These are phyloP conservation scores for Drosophila infuscata DNA, from an alignment of 2,888 invertebrate genomes.

Conservation along the genomic window DNA sequence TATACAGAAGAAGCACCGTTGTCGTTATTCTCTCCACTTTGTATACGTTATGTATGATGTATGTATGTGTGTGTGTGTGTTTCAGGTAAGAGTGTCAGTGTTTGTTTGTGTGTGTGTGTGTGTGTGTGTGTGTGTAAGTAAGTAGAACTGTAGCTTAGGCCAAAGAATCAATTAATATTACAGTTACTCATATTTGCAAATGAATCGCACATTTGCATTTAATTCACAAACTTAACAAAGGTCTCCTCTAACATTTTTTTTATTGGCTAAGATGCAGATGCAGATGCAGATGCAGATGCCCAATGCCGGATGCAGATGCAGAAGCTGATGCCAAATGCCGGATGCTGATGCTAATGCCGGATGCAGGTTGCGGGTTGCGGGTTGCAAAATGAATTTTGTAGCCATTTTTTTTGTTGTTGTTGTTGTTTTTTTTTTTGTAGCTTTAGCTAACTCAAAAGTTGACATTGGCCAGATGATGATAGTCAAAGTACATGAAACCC, in stretches of 20 bases:
- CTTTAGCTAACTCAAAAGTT: conserved; percentile 65
- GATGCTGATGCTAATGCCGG: background rate
- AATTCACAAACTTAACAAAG: conserved; percentile 60
- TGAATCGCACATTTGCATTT: conserved; percentile 18
- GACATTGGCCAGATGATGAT: conserved; percentile 78
- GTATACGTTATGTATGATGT: conserved; percentile 12
- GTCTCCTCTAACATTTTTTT: conserved; percentile 17
- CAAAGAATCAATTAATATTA: conserved; percentile 29
- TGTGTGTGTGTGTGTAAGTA: background rate
- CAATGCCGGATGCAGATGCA: background rate
- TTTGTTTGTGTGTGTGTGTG: conserved; percentile 4
- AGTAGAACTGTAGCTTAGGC: conserved; percentile 22
- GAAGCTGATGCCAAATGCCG: conserved; percentile 12
- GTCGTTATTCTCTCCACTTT: conserved; percentile 39
- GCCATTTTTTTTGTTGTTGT: background rate
- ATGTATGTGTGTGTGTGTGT: background rate
- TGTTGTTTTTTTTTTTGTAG: too few species aligned
- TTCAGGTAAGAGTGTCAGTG: conserved; percentile 9
- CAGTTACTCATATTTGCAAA: conserved; percentile 32
- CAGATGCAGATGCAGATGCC: background rate
- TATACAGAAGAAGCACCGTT: conserved; percentile 1
- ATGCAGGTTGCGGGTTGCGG: background rate
- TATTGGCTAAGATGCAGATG: conserved; percentile 24
- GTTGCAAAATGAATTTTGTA: background rate
- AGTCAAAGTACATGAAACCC: conserved; percentile 84